phyloP scores from a whole-genome alignment of 2,797 vertebrate species.

The Lateolabrax maculatus region DNA sequence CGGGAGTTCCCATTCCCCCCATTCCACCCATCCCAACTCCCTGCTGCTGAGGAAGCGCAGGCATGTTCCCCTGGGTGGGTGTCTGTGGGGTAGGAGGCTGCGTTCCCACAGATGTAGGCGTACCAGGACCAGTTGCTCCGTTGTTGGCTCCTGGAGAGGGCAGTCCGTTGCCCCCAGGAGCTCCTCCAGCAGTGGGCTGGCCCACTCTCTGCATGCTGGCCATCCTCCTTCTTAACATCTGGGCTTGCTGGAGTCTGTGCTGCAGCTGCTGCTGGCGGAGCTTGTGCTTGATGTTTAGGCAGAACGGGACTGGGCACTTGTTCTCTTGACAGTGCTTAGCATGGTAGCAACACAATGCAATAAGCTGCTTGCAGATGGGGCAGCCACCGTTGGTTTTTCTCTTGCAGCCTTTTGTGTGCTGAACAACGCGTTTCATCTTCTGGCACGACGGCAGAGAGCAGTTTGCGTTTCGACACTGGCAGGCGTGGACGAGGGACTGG shows the following conservation, averaged over 20 bases:
- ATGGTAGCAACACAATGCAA: constrained; percentile 97
- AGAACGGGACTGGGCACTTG: constrained; percentile 98
- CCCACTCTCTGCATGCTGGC: constrained; percentile 95
- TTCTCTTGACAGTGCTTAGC: constrained; percentile 99
- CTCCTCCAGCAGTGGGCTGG: constrained; percentile 74
- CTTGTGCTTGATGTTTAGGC: constrained; percentile 99
- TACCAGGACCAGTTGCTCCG: constrained; percentile 83
- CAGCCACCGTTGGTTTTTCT: constrained; percentile 98
- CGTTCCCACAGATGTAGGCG: constrained; percentile 91
- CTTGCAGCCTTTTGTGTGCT: constrained; percentile 98
- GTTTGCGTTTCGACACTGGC: constrained; percentile 98
- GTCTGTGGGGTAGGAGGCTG: constrained; percentile 94
- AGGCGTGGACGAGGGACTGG: constrained; percentile 97
- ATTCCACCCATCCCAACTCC: constrained; percentile 80
- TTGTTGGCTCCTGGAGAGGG: constrained; percentile 85
- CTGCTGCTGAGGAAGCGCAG: constrained; percentile 75
- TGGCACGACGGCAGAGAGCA: constrained; percentile 97
- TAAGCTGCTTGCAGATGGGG: constrained; percentile 98
- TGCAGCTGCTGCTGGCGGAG: constrained; percentile 97
- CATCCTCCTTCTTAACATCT: constrained; percentile 97
- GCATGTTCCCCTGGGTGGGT: constrained; percentile 84
- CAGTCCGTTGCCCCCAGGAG: constrained; percentile 85
- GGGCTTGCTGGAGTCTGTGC: constrained; percentile 96
- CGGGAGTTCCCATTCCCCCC: constrained; percentile 78
- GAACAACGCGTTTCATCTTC: constrained; percentile 99